Evolutionary conservation across 2,113 vertebrate species (phyloP), one percentile per base, ranked within the genome.

Genomic region (Hirundichthys speculiger): DNA sequence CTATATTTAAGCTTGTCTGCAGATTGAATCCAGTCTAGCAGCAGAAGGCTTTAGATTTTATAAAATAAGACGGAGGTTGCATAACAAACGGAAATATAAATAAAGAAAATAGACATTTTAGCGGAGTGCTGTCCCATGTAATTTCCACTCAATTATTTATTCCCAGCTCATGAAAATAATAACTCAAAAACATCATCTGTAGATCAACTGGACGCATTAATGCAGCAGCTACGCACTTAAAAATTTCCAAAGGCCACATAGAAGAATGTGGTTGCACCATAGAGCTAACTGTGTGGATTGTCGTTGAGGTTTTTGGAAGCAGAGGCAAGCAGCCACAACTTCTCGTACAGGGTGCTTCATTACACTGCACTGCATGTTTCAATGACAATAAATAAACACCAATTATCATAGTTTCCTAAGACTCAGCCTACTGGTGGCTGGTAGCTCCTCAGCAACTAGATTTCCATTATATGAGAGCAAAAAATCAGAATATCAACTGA

Each of bases 341-440:
- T 75, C 52, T 55, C 8, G 22, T 60, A 60, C 55, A 43, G 5
- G 46, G 56, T 25, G 58, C 76, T 87, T 82, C 60, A 64, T 66
- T 81, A 72, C 56, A 0, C 62, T 16, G 21, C 15, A 53, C 52
- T 71, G 65, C 83, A 80, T 85, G 86, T 68, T 87, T 87, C 68
- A 70, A 60, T 69, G 80, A 81, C 78, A 88, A 86, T 84, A 84
- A 88, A 91, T 81, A 89, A 88, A 90, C 82, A 86, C 25, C 67
- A 80, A 86, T 89, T 88, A 86, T 78, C 81, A 78, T 86, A 69
- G 67, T 82, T 89, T 86, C 85, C 79, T 76, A 40, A 41, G 47
- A 70, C 77, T 13, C 62, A 70, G 62, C 46, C 46, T 55, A 30
- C 58, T 82, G 59, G 69, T 59, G 50, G 66, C 54, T 30, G 43